A percentile compares a stretch with the other conserved stretches of the same genome.
phyloP scores from a whole-genome alignment of 1,140 invertebrate species.

The Hyphantria cunea region DNA sequence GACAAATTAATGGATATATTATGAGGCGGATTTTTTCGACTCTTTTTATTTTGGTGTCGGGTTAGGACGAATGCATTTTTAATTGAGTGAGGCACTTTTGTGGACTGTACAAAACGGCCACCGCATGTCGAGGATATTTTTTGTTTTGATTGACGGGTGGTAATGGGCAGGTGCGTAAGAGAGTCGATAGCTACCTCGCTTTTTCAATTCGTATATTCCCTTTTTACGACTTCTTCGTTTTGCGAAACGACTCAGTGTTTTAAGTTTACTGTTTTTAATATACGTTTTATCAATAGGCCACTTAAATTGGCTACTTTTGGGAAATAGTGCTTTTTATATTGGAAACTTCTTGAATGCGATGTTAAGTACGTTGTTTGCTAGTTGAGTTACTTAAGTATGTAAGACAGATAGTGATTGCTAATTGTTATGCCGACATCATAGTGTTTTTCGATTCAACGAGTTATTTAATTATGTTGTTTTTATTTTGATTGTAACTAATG shows the following conservation, averaged over 20 bases:
- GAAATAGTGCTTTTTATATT: too few species aligned
- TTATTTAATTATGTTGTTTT: background rate
- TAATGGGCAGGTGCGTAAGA: constrained; percentile 78
- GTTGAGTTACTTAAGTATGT: constrained; percentile 13
- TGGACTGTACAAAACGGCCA: constrained; percentile 77
- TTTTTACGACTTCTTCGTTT: constrained; percentile 60
- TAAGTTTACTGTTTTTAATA: constrained; percentile 47
- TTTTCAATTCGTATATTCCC: constrained; percentile 58
- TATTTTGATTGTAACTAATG: background rate
- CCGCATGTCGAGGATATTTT: constrained; percentile 72
- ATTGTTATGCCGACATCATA: background rate
- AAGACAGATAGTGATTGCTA: background rate
- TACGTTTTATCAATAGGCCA: constrained; percentile 35
- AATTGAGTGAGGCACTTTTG: constrained; percentile 79
- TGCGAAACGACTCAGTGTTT: constrained; percentile 47
- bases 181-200: constrained; percentile 68
- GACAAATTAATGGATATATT: constrained; percentile 81
- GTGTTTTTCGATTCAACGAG: background rate
- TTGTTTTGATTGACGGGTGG: constrained; percentile 78
- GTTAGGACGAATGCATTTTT: constrained; percentile 79
- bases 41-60: constrained; percentile 67
- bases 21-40: constrained; percentile 67
- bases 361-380: too few species aligned
- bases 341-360: too few species aligned
- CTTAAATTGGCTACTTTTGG: constrained; percentile 30